Conservation (phyloP, 2,888 invertebrate species). For the Corythucha ciliata region DNA sequence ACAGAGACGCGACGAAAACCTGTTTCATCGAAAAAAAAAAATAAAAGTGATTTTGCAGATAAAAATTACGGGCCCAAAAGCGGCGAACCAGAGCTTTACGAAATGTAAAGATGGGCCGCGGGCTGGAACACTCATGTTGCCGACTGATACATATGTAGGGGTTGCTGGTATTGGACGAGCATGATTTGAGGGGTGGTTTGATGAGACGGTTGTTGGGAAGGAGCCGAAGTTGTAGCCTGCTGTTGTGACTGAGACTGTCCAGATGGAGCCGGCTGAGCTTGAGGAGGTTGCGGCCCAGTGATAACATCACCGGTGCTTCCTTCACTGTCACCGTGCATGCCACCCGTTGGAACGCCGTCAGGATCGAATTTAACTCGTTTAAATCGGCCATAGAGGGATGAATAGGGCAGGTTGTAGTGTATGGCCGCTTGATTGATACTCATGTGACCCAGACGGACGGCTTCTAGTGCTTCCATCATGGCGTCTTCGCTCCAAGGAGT, state of each 20-base stretch:
- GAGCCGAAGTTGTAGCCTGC: slow-evolving; percentile 12
- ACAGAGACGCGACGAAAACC: too few relatives aligned
- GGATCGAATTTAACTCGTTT: slow-evolving; percentile 74
- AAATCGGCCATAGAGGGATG: slow-evolving; percentile 78
- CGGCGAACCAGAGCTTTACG: too few relatives aligned
- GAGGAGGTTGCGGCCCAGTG: slow-evolving; percentile 21
- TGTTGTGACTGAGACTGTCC: slow-evolving; percentile 19
- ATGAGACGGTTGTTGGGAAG: slow-evolving; percentile 23
- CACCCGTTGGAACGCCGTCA: slow-evolving; percentile 37
- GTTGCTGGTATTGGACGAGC: slow-evolving; percentile 36
- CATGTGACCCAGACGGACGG: slow-evolving; percentile 84
- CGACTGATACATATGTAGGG: slow-evolving; percentile 37
- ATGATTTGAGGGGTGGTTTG: slow-evolving; percentile 37
- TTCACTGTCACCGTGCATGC: slow-evolving; percentile 20
- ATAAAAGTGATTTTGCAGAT: too few relatives aligned
- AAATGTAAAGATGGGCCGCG: slow-evolving; percentile 27
- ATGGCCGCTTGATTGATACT: slow-evolving; percentile 89
- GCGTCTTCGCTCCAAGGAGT: slow-evolving; percentile 91
- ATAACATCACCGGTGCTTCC: slow-evolving; percentile 22
- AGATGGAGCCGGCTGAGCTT: slow-evolving; percentile 25
- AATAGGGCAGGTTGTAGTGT: slow-evolving; percentile 82
- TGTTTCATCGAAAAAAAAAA: too few relatives aligned
- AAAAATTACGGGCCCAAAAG: too few relatives aligned
- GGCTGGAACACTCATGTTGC: slow-evolving; percentile 30
- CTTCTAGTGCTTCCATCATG: slow-evolving; percentile 82